Evolutionary conservation across 2,888 invertebrate genomes (phyloP), one percentile per base, ranked within the genome.

Genomic region (Zaprionus lineosus): DNA sequence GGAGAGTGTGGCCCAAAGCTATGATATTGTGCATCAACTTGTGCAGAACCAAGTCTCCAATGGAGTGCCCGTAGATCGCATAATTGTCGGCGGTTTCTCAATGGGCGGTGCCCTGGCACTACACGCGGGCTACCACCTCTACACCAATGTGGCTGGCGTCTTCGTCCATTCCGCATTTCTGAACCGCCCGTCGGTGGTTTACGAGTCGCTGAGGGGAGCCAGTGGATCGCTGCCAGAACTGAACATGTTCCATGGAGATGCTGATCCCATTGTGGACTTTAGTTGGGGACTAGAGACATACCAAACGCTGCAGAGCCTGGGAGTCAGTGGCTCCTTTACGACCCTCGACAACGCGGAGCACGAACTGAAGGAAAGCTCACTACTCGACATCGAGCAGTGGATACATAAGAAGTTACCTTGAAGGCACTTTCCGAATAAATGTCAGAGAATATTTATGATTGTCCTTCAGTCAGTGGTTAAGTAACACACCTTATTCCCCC

Each of bases 81-180:
- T 96, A 68, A 91, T 95, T 59, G 90, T 96, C 70, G 95, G 94
- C 84, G 95, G 95, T 1, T 96, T 96, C 89, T 96, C 96, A 1
- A 96, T 96, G 96, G 97, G 97, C 19, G 96, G 96, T 19, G 92
- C 94, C 0, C 89, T 96, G 79, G 92, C 96, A 0, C 85, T 96
- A 15, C 95, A 97, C 75, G 89, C 94, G 12, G 95, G 92, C 0
- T 96, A 93, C 81, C 91, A 94, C 84, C 92, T 93, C 87, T 91
- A 92, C n/a, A 91, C 91, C 1, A 91, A 93, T 9, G 46, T 96
- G 6, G 95, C 94, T 9, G 96, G 95, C 1, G 92, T 93, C 1
- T 95, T 96, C 89, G 93, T 93, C 0, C 91, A 96, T 52, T 96
- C 96, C 8, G 93, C 95, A 3, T 97, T 96, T 84, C 91, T 97